These are phyloP conservation scores for Lumbricus terrestris DNA, from an alignment of 2,888 invertebrate genomes.

Conservation along the genomic window DNA sequence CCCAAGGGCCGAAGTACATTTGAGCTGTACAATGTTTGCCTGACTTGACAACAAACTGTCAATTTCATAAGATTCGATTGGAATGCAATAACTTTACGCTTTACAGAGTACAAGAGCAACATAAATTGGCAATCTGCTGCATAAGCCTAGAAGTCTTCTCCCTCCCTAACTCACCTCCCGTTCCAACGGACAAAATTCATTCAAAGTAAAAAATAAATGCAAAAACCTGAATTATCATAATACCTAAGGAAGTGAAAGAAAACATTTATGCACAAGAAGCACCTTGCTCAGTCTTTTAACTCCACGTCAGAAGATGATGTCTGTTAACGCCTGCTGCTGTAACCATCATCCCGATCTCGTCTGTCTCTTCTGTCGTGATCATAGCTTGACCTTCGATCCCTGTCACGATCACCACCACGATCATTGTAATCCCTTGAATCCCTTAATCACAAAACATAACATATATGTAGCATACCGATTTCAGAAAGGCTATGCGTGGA, in stretches of 20 bases:
- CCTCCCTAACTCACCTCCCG: background rate
- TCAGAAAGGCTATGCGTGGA: background rate
- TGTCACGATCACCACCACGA: slow-evolving; percentile 8
- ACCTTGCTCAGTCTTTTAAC: background rate
- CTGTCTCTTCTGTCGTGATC: slow-evolving; percentile 12
- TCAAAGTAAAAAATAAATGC: background rate
- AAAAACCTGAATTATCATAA: background rate
- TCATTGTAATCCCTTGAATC: background rate
- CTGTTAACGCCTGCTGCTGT: slow-evolving; percentile 6
- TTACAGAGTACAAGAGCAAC: background rate
- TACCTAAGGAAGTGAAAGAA: background rate
- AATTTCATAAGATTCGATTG: background rate
- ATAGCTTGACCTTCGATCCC: background rate
- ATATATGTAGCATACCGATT: background rate
- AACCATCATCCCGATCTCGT: slow-evolving; percentile 12
- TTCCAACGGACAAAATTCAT: background rate
- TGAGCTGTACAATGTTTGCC: background rate
- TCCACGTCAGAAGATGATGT: background rate
- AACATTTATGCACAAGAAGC: background rate
- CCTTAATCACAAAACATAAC: background rate
- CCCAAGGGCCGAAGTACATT: background rate
- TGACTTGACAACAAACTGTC: background rate
- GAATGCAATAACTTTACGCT: too few relatives aligned
- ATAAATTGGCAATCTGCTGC: background rate
- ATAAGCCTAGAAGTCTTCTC: background rate